Base-by-base conservation (phyloP, 2,113 vertebrate species). In the Ia io region DNA sequence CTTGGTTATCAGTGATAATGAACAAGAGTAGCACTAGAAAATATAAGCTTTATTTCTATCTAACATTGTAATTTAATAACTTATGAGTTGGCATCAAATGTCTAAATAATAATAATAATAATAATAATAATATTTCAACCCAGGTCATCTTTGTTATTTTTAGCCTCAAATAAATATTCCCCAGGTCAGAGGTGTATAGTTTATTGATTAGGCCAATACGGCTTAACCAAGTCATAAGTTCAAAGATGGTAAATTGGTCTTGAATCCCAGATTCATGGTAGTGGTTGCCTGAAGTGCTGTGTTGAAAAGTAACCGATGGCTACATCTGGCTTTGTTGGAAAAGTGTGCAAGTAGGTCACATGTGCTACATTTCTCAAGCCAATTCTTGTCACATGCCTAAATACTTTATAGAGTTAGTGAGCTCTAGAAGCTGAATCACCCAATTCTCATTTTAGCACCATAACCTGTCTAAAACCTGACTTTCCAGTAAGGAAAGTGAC, bases 181-280 rank as follows among this genome's bases (percentile, higher is more conserved):
- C 61, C 30, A 44, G 17, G 28, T 49, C 7, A 74, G 11, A 76
- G 6, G 35, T 6, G 12, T 65, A 77, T 37, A 59, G 65, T 22
- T 86, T 56, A 65, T 49, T 82, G 61, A 69, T 91, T 28, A 77
- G 44, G 53, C 35, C 28, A 65, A 86, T 85, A 77, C 25, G 0
- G n/a, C 65, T 93, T 82, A 92, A 94, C 42, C 70, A 92, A 65
- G 20, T 85, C 47, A 82, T 82, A 90, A 65, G 47, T 74, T 95
- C 32, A 90, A 22, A 94, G 30, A 71, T 20, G 5, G 13, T 61
- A 84, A 74, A 84, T 3, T 93, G 13, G 32, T 47, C 92, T 65
- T 94, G 23, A 74, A 44, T 56, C 3, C 40, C 70, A 78, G 44
- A 88, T 63, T 86, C 49, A 10, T 23, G 59, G 13, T 16, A 84